A percentile compares a stretch with the other conserved stretches of the same genome.
phyloP scores from a whole-genome alignment of 2,797 vertebrate species.

The Sebastiscus albofasciatus region DNA sequence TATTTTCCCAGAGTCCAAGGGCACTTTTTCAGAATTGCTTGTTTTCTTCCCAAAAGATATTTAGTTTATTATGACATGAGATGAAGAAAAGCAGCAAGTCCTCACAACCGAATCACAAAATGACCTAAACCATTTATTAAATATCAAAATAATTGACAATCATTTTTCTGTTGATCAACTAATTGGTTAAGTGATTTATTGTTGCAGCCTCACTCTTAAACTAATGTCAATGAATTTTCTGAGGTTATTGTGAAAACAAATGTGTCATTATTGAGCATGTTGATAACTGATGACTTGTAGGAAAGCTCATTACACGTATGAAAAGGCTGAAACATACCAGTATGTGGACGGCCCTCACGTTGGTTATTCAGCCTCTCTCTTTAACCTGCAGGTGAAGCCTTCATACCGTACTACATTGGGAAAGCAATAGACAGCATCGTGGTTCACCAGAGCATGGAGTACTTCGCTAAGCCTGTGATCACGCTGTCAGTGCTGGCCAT shows the following conservation, averaged over 20 bases:
- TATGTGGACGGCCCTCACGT: neutral
- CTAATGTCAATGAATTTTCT: neutral
- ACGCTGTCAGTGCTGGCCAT: constrained; percentile 85
- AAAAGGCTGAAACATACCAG: neutral
- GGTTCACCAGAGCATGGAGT: constrained; percentile 91
- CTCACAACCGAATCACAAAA: neutral
- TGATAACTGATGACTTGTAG: neutral
- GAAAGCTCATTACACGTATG: neutral
- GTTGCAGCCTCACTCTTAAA: neutral
- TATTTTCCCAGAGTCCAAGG: too few species aligned
- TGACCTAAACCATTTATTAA: neutral
- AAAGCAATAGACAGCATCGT: constrained; percentile 92
- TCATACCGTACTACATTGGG: constrained; percentile 93
- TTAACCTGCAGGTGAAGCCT: constrained; percentile 87
- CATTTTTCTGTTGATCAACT: neutral
- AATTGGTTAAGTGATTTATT: neutral
- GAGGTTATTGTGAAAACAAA: neutral
- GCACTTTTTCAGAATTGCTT: neutral
- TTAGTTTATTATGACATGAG: neutral
- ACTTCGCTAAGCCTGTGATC: constrained; percentile 86
- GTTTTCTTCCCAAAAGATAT: neutral
- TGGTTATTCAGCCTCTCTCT: neutral
- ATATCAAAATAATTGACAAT: neutral
- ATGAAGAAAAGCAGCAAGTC: neutral
- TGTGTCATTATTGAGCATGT: neutral